Conservation (phyloP, 2,888 invertebrate species). For the Campoplex nolae region DNA sequence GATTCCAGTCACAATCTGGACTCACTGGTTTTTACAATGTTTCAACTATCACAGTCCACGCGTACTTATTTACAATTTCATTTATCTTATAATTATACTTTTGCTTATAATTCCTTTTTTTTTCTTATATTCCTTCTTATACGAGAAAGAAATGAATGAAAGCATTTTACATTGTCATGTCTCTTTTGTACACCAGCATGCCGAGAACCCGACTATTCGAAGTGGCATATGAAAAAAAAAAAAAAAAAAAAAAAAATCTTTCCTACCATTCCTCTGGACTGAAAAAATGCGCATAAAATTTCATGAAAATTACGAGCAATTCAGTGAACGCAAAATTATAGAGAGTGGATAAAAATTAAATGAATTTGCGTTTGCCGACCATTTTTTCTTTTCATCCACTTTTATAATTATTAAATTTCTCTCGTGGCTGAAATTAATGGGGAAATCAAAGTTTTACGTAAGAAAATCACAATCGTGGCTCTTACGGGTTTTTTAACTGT, state of each 20-base stretch:
- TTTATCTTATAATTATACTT: not conserved
- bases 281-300: not conserved
- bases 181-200: not conserved
- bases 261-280: not conserved
- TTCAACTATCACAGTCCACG: conserved; percentile 7
- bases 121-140: not conserved
- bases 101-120: not conserved
- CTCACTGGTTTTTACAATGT: conserved; percentile 45
- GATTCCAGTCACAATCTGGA: conserved; percentile 36
- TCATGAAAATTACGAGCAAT: conserved; percentile 2
- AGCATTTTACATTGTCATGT: not conserved
- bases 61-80: not conserved
- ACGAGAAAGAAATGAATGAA: conserved; percentile 15
- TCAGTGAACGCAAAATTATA: not conserved
- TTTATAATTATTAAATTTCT: not conserved
- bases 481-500: not conserved
- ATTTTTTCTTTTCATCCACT: not conserved
- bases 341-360: not conserved
- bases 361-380: not conserved
- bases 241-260: not conserved
- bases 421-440: not conserved
- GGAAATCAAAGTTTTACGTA: not conserved
- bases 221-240: not conserved
- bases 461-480: not conserved
- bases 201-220: not conserved